Evolutionary conservation across 2,888 invertebrate species (phyloP).

Genomic region (Zeuzera pyrina): DNA sequence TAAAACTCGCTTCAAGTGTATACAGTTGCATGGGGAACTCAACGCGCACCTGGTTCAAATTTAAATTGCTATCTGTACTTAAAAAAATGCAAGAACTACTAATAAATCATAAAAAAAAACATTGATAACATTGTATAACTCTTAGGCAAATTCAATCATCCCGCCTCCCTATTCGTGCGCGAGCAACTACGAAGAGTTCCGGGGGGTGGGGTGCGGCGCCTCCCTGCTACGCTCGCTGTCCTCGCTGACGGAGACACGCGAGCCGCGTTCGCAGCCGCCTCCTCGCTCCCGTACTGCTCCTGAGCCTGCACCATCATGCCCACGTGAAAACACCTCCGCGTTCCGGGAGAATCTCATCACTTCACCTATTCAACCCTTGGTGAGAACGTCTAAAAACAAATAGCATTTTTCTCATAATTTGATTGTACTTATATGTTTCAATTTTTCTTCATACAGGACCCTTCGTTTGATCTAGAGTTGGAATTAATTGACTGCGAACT

Average conservation of each 20-base stretch:
- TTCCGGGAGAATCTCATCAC: slow-evolving; percentile 51
- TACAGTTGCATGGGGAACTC: too few species aligned
- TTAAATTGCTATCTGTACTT: too few species aligned
- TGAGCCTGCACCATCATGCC: slow-evolving; percentile 18
- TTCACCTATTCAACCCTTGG: slow-evolving; percentile 44
- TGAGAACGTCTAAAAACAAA: slow-evolving; percentile 10
- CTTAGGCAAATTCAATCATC: slow-evolving; percentile 85
- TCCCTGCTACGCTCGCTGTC: slow-evolving; percentile 74
- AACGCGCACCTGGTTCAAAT: too few species aligned
- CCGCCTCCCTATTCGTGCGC: slow-evolving; percentile 89
- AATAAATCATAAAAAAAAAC: too few species aligned
- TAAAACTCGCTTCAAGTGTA: too few species aligned
- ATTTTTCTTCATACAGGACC: slow-evolving; percentile 29
- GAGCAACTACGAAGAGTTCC: slow-evolving; percentile 78
- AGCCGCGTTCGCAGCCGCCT: slow-evolving; percentile 18
- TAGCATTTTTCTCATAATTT: slow-evolving; percentile 2
- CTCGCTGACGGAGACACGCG: slow-evolving; percentile 59
- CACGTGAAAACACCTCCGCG: slow-evolving; percentile 25
- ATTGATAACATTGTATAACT: too few species aligned
- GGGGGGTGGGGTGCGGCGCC: slow-evolving; percentile 60
- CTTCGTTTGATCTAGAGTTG: slow-evolving; percentile 46
- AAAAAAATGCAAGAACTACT: too few species aligned
- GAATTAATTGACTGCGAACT: slow-evolving; percentile 57
- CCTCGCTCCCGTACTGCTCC: slow-evolving; percentile 23
- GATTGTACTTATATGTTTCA: neutral